Percentiles rank a stretch among this genome's conserved stretches.
phyloP scores from a whole-genome alignment of 2,113 vertebrate species.

The Pithys albifrons region DNA sequence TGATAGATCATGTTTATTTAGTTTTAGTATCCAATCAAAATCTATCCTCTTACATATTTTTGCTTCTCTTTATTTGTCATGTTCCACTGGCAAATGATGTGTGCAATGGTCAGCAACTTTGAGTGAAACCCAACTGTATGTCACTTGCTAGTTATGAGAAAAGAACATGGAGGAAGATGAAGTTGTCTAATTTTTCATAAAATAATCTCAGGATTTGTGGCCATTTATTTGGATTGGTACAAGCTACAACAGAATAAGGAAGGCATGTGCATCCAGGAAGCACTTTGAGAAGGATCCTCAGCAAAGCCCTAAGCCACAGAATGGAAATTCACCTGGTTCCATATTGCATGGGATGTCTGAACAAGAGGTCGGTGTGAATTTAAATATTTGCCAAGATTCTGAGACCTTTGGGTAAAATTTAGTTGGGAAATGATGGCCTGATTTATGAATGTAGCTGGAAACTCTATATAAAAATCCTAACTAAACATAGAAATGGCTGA shows the following conservation, averaged over 20 bases:
- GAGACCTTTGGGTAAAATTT: neutral
- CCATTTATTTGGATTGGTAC: neutral
- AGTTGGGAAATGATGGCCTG: neutral
- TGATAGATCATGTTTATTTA: slow-evolving; percentile 69
- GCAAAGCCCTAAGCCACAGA: neutral
- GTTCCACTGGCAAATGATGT: neutral
- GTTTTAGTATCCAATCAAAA: slow-evolving; percentile 32
- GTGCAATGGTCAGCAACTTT: neutral
- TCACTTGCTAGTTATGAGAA: neutral
- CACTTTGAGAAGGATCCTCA: neutral
- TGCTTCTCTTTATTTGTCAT: slow-evolving; percentile 3
- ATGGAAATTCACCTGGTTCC: neutral
- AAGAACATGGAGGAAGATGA: neutral
- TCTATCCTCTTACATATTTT: neutral
- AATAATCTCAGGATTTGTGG: neutral
- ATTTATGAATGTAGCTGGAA: neutral
- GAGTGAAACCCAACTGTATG: neutral
- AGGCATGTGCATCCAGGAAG: neutral
- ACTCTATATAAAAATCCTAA: neutral
- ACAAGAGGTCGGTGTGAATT: neutral
- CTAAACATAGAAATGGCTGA: neutral
- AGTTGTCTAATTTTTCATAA: neutral
- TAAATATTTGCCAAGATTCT: neutral
- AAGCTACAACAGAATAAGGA: neutral
- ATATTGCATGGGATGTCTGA: neutral